Base-by-base conservation (phyloP, 2,113 vertebrate genomes). In the Corythornis madagascariensis region DNA sequence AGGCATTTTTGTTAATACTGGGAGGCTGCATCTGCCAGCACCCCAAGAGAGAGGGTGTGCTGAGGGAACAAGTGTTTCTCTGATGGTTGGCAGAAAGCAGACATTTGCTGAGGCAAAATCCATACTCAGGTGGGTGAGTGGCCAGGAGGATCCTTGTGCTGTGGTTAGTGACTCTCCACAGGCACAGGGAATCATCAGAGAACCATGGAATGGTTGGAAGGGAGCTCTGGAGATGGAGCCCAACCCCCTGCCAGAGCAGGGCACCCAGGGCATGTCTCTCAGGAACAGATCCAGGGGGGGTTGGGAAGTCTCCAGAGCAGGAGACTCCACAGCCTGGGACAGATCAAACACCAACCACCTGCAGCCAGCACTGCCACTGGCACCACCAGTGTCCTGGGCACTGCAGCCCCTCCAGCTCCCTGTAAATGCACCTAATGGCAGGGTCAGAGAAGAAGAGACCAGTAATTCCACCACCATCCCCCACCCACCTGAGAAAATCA, bases 321-420 rank as follows among this genome's bases (percentile, higher is more conserved):
- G 38, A 38, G 38, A 10, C 38, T 38, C 35, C 35, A 35, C 35
- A 35, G 8, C 7, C 35, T 35, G 35, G 35, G 35, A 35, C 35
- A 35, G 35, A 63, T 78, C 25, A 59, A 92, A 31, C 57, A 88
- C 40, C 42, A 75, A 35, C 61, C 4, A 33, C 20, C 24, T 29
- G 16, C 56, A 67, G 52, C 6, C 43, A 81, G 40, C 7, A 28
- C 2, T 4, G 77, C 43, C 2, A 2, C 2, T 22, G 26, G 16
- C 88, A 53, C 1, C 2, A 6, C 43, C n/a, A 26, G 20, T 4
- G 7, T 26, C 48, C 6, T 0, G 0, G 64, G 47, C 43, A 2
- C 4, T 25, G 11, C 29, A 4, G 4, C 2, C 48, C 43, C 12
- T 24, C 22, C 45, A 17, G 2, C 45, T 7, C 33, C 69, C 66